Evolutionary conservation across 2,113 vertebrate species (phyloP).

Genomic region (Enhydra lutris): DNA sequence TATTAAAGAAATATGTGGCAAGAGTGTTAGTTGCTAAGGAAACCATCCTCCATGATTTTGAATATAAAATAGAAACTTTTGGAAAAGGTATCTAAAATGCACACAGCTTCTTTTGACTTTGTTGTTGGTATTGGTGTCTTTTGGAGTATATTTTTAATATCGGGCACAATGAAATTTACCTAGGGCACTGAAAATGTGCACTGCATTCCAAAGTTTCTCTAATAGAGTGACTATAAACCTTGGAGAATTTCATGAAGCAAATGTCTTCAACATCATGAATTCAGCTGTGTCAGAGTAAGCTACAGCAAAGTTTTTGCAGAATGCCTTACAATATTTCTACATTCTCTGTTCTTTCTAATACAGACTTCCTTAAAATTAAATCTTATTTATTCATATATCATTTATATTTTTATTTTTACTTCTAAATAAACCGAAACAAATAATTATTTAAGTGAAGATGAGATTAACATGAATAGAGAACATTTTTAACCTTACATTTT

Average conservation of each 20-base stretch:
- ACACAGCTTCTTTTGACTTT: not conserved
- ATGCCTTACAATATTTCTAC: not conserved
- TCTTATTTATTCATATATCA: not conserved
- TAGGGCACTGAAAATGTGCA: not conserved
- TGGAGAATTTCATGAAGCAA: not conserved
- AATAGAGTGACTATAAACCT: not conserved
- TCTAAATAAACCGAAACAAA: not conserved
- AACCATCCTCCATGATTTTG: not conserved
- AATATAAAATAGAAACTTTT: not conserved
- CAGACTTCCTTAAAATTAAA: not conserved
- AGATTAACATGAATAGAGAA: not conserved
- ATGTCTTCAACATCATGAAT: not conserved
- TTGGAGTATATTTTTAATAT: not conserved
- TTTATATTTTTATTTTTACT: not conserved
- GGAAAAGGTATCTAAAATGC: not conserved
- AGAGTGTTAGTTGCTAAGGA: conserved; percentile 17
- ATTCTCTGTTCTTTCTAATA: not conserved
- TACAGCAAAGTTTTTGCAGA: not conserved
- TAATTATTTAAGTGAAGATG: not conserved
- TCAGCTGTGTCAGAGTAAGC: not conserved
- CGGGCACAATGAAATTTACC: not conserved
- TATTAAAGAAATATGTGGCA: not conserved
- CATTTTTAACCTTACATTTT: not conserved
- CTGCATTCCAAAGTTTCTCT: not conserved
- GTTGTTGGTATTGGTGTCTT: not conserved